Evolutionary conservation across 2,797 vertebrate species (phyloP).

Genomic region (Scomberomorus guttatus): DNA sequence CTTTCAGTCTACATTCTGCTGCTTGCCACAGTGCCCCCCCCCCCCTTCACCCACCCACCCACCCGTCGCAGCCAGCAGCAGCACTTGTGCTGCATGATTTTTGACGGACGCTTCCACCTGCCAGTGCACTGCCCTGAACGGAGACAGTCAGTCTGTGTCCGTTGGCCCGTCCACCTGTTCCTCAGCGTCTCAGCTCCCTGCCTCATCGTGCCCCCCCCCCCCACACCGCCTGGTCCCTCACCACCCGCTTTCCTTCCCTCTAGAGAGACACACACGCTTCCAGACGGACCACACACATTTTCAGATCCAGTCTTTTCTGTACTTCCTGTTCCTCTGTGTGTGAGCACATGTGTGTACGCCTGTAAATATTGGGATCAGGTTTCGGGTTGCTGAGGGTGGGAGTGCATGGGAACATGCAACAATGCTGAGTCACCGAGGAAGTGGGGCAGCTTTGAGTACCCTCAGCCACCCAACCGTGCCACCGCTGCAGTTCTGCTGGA

Average conservation of each 20-base stretch:
- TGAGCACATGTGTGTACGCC: conserved; percentile 66
- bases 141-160: conserved; percentile 79
- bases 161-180: conserved; percentile 83
- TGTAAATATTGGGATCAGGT: conserved; percentile 82
- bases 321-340: conserved; percentile 72
- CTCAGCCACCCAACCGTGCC: conserved; percentile 32
- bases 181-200: conserved; percentile 69
- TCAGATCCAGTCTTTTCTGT: conserved; percentile 74
- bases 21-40: background rate
- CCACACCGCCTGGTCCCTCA: background rate
- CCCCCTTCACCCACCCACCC: too few species aligned
- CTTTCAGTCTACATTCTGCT: conserved; percentile 19
- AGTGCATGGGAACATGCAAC: conserved; percentile 78
- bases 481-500: background rate
- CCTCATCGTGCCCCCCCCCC: conserved; percentile 18
- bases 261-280: conserved; percentile 59
- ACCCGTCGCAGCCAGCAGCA: too few species aligned
- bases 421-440: conserved; percentile 82
- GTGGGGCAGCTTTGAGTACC: conserved; percentile 55
- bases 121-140: conserved; percentile 51
- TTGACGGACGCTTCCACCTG: conserved; percentile 83
- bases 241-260: conserved; percentile 42
- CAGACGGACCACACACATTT: conserved; percentile 85
- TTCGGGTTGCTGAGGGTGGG: conserved; percentile 68
- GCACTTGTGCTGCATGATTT: conserved; percentile 43